Conservation (phyloP, 2,113 vertebrate genomes). For the Varanus komodoensis region DNA sequence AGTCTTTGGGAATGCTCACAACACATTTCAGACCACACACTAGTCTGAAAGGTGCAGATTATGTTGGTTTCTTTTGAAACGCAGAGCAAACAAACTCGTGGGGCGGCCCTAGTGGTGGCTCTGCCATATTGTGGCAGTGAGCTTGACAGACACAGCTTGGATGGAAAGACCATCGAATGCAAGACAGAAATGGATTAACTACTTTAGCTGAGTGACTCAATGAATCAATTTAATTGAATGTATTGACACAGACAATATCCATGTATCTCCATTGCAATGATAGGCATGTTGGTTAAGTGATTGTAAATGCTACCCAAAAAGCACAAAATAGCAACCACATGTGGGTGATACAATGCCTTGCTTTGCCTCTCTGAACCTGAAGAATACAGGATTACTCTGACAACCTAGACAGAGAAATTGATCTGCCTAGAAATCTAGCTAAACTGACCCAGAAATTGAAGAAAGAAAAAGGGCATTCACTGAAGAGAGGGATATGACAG, state of each 20-base stretch:
- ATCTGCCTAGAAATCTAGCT: not conserved
- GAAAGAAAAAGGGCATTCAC: not conserved
- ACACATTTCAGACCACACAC: not conserved
- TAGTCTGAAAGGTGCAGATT: too few species aligned
- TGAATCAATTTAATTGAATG: too few species aligned
- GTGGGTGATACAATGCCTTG: not conserved
- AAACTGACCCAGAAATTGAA: not conserved
- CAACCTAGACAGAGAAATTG: fast-evolving
- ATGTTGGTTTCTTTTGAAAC: not conserved
- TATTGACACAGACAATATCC: not conserved
- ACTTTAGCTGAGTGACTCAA: too few species aligned
- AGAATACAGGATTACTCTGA: not conserved
- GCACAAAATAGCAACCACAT: too few species aligned
- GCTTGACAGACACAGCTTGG: not conserved
- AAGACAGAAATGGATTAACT: not conserved
- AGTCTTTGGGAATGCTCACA: not conserved
- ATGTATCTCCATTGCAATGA: not conserved
- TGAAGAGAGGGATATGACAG: fast-evolving
- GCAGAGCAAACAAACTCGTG: not conserved
- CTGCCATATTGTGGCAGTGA: not conserved
- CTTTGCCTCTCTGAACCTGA: not conserved
- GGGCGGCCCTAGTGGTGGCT: too few species aligned
- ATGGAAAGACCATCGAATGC: not conserved
- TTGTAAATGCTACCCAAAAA: not conserved
- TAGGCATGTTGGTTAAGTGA: not conserved